These are phyloP conservation scores for Meriones unguiculatus DNA, from an alignment of 2,113 vertebrate genomes.

Conservation along the genomic window DNA sequence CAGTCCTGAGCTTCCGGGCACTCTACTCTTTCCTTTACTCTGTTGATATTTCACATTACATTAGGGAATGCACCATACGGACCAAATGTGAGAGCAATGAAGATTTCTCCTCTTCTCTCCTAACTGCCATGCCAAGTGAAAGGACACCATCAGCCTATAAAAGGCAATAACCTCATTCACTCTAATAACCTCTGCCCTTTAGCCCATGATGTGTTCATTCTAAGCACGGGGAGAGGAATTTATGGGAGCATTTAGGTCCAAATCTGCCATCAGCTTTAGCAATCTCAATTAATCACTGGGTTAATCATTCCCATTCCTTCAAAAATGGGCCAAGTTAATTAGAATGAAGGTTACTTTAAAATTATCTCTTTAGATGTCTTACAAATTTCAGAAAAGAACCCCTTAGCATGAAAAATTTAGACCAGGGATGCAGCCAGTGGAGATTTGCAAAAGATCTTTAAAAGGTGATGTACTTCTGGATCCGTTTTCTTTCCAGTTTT, in stretches of 20 bases:
- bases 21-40: slow-evolving; percentile 56
- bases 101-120: slow-evolving; percentile 37
- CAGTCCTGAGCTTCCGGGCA: slow-evolving; percentile 21
- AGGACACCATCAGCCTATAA: slow-evolving; percentile 36
- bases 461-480: slow-evolving; percentile 31
- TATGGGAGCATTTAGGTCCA: slow-evolving; percentile 56
- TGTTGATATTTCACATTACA: slow-evolving; percentile 70
- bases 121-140: background rate
- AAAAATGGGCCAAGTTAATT: slow-evolving; percentile 71
- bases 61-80: slow-evolving; percentile 34
- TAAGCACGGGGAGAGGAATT: slow-evolving; percentile 54
- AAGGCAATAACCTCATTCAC: slow-evolving; percentile 64
- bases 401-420: slow-evolving; percentile 64
- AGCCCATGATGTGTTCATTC: background rate
- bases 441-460: slow-evolving; percentile 38
- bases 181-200: slow-evolving; percentile 65
- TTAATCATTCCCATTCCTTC: slow-evolving; percentile 63
- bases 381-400: slow-evolving; percentile 54
- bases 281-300: slow-evolving; percentile 74
- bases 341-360: slow-evolving; percentile 60
- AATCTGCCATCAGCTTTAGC: slow-evolving; percentile 60
- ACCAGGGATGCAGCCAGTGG: slow-evolving; percentile 8
- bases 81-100: slow-evolving; percentile 57
- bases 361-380: slow-evolving; percentile 52
- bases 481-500: slow-evolving; percentile 65